phyloP scores from a whole-genome alignment of 2,888 invertebrate genomes.

The Eledona agricola region DNA sequence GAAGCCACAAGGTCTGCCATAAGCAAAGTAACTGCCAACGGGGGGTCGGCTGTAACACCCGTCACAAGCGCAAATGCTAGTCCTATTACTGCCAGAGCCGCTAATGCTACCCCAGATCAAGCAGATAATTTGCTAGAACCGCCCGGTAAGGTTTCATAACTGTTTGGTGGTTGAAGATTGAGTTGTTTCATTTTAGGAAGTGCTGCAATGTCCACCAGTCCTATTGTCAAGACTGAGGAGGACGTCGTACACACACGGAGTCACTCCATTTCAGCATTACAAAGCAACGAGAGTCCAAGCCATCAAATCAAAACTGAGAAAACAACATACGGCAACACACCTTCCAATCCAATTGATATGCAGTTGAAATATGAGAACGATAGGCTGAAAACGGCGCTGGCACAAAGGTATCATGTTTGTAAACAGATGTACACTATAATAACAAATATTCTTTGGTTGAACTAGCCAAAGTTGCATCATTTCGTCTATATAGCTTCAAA shows the following conservation, averaged over 20 bases:
- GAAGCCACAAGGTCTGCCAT: conserved; percentile 86
- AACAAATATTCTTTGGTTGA: too few species aligned
- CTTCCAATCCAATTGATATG: conserved; percentile 71
- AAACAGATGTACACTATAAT: too few species aligned
- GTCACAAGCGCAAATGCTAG: conserved; percentile 89
- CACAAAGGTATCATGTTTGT: conserved; percentile 79
- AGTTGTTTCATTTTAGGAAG: conserved; percentile 40
- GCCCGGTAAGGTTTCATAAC: conserved; percentile 56
- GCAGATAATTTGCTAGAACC: conserved; percentile 63
- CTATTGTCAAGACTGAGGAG: conserved; percentile 56
- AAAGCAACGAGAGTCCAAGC: conserved; percentile 73
- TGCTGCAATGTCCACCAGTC: conserved; percentile 55
- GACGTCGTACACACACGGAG: conserved; percentile 69
- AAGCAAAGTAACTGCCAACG: conserved; percentile 70
- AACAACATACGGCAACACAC: conserved; percentile 41
- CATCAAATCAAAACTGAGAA: conserved; percentile 65
- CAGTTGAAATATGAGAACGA: conserved; percentile 98
- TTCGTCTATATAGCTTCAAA: too few species aligned
- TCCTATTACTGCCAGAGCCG: conserved; percentile 77
- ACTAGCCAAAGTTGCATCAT: conserved; percentile 4
- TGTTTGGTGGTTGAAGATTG: conserved; percentile 4
- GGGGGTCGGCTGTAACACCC: conserved; percentile 75
- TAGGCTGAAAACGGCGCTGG: conserved; percentile 91
- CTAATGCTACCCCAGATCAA: conserved; percentile 65
- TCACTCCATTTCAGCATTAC: conserved; percentile 68